Evolutionary conservation across 2,113 vertebrate genomes (phyloP).

Genomic region (Hymenochirus boettgeri): DNA sequence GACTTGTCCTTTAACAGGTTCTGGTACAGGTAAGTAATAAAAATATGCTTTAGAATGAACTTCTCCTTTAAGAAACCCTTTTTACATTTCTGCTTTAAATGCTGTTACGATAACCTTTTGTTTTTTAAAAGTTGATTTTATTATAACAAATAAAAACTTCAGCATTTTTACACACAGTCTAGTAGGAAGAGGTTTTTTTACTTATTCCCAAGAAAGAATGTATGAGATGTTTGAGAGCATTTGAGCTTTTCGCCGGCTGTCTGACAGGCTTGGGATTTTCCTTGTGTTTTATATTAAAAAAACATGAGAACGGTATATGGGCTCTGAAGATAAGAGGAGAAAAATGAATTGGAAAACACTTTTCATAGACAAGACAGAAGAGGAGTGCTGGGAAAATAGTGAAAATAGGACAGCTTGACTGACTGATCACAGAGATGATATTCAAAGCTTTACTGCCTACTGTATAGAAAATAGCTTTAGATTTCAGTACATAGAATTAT

Average conservation of each 20-base stretch:
- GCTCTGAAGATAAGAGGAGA: conserved; percentile 60
- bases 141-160: too few relatives aligned
- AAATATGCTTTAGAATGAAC: too few relatives aligned
- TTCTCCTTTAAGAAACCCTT: too few relatives aligned
- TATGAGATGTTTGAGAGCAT: conserved; percentile 40
- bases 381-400: conserved; percentile 52
- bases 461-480: conserved; percentile 48
- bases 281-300: conserved; percentile 54
- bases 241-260: conserved; percentile 50
- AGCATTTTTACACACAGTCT: too few relatives aligned
- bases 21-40: too few relatives aligned
- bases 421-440: conserved; percentile 52
- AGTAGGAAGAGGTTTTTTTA: conserved; percentile 30
- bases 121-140: too few relatives aligned
- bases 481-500: conserved; percentile 45
- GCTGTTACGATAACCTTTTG: too few relatives aligned
- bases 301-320: conserved; percentile 50
- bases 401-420: conserved; percentile 54
- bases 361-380: conserved; percentile 58
- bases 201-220: conserved; percentile 40
- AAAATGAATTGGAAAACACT: conserved; percentile 59
- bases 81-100: too few relatives aligned
- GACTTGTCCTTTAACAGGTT: too few relatives aligned
- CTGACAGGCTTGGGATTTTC: conserved; percentile 52
- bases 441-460: conserved; percentile 48